Base-by-base conservation (phyloP, 37 sponge, comb jelly and placozoan genomes). In the Halichondria panicea region DNA sequence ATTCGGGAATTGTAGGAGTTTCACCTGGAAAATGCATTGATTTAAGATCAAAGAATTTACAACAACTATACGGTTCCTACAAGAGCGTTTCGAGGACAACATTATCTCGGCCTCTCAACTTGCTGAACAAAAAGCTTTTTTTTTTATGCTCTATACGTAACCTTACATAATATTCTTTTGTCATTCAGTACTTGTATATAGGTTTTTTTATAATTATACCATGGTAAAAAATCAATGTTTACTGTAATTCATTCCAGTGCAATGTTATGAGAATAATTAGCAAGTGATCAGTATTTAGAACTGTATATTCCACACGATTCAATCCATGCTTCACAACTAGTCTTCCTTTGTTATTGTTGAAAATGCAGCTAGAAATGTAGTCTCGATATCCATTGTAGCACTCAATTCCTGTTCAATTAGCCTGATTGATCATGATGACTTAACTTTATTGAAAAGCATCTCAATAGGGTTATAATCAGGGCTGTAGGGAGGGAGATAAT, bases 381-480 rank as follows among this genome's bases (percentile, higher is more conserved):
- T 66, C 35, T 78, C 78, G 4, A 78, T 65, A 42, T 78, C 68
- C 28, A 66, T 66, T 9, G n/a, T n/a, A n/a, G 38, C 24, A 4
- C 41, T 0, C 12, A 7, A 24, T 30, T 73, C 60, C 36, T 33
- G 31, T 42, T 78, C 78, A 35, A 78, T 70, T 58, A 36, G 64
- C 37, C 45, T 62, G 7, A 80, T 59, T 2, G 15, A 9, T 11
- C 27, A 36, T n/a, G 41, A 46, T 31, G 72, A 27, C 44, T 72
- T 81, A 15, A 81, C 81, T 24, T 81, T 81, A 27, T 72, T 61
- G 40, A 81, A 71, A 13, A 38, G 28, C 38, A 34, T 12, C 42
- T 81, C 81, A 52, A 81, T 81, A 36, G 66, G 80, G 65, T 45
- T 81, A 22, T 32, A 64, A 57, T 79, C 71, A 13, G 80, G 70